phyloP scores from a whole-genome alignment of 2,888 invertebrate genomes.

The Chrysomela aeneicollis region DNA sequence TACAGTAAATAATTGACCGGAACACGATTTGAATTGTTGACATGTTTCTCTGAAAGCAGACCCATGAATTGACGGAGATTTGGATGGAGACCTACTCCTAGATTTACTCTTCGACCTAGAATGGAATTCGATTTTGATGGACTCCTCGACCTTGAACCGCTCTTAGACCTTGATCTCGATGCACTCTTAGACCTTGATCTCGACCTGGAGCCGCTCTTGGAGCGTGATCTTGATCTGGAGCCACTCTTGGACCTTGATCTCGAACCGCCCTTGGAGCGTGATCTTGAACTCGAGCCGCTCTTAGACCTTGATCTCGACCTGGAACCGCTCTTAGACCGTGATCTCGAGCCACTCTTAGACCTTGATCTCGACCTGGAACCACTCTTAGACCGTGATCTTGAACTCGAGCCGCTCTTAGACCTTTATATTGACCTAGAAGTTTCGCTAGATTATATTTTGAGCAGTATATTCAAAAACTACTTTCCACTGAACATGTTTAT shows the following conservation, averaged over 20 bases:
- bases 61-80: slow-evolving; percentile 50
- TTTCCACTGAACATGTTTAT: too few species aligned
- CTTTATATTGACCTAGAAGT: too few species aligned
- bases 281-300: slow-evolving; percentile 43
- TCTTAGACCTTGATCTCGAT: slow-evolving; percentile 50
- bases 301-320: slow-evolving; percentile 55
- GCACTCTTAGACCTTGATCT: slow-evolving; percentile 50
- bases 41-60: too few species aligned
- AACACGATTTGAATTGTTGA: too few species aligned
- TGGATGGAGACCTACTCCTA: slow-evolving; percentile 40
- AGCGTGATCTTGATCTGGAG: slow-evolving; percentile 52
- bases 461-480: too few species aligned
- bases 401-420: slow-evolving; percentile 41
- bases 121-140: slow-evolving; percentile 43
- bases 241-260: slow-evolving; percentile 46
- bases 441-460: too few species aligned
- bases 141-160: slow-evolving; percentile 56
- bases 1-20: neutral
- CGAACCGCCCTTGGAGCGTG: slow-evolving; percentile 52
- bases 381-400: slow-evolving; percentile 48
- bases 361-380: slow-evolving; percentile 54
- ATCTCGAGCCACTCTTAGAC: slow-evolving; percentile 45
- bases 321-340: slow-evolving; percentile 49
- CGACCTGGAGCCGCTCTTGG: slow-evolving; percentile 55
- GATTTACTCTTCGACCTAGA: slow-evolving; percentile 49